phyloP scores from a whole-genome alignment of 2,113 vertebrate genomes.

The Falcunculus frontatus region DNA sequence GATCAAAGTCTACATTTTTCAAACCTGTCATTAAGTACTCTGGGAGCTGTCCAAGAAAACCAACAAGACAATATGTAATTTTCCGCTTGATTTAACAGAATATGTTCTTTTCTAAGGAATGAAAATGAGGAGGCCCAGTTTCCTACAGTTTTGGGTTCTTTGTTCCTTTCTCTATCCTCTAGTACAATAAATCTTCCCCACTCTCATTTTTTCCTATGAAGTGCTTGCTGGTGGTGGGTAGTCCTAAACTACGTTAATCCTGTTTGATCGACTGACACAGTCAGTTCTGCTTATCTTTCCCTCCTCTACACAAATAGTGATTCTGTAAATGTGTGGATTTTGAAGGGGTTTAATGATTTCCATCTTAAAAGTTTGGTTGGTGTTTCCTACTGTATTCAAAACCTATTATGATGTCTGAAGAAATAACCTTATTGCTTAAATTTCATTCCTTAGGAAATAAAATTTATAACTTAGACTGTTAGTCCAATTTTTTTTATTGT shows the following conservation, averaged over 20 bases:
- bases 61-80: conserved; percentile 45
- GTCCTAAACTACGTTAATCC: background rate
- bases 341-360: background rate
- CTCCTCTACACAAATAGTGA: background rate
- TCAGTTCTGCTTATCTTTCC: background rate
- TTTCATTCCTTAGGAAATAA: background rate
- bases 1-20: conserved; percentile 30
- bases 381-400: background rate
- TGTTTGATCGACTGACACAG: background rate
- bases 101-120: conserved; percentile 38
- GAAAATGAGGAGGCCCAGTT: conserved; percentile 35
- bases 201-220: background rate
- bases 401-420: background rate
- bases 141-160: conserved; percentile 32
- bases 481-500: background rate
- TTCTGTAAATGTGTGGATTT: background rate
- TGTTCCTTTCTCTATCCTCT: background rate
- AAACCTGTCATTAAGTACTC: conserved; percentile 9
- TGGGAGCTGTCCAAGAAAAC: conserved; percentile 32
- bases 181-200: conserved; percentile 1
- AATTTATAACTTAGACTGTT: background rate
- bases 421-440: background rate
- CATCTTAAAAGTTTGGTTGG: background rate
- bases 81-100: conserved; percentile 45
- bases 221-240: background rate